A percentile compares a stretch with the other conserved stretches of the same genome.
Conservation (phyloP, 1,140 invertebrate genomes). For the Eubasilissa regina region DNA sequence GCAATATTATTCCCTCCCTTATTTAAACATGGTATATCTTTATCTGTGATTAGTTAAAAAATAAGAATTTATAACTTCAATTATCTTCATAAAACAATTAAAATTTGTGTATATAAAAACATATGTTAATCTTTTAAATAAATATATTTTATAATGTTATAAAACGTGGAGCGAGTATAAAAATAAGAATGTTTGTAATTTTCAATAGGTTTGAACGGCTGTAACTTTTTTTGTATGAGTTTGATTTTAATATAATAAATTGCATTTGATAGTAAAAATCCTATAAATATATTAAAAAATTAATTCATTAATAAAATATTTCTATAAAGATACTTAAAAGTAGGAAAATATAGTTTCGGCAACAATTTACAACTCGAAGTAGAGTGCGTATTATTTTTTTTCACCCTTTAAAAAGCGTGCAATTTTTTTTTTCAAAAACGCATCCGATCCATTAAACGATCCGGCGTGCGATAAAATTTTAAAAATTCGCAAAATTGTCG, state of each 20-base stretch:
- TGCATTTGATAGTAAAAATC: neutral
- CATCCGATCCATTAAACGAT: neutral
- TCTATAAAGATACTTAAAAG: constrained; percentile 1
- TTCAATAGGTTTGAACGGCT: neutral
- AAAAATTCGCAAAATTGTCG: constrained; percentile 53
- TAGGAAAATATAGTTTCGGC: neutral
- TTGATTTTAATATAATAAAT: neutral
- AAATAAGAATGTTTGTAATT: no score
- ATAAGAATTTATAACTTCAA: no score
- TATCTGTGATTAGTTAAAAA: no score
- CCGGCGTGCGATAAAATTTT: constrained; percentile 43
- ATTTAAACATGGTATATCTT: no score
- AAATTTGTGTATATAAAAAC: no score
- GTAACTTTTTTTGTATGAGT: neutral
- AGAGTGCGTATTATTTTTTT: constrained; percentile 59
- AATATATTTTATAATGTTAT: no score
- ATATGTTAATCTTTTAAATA: no score
- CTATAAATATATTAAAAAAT: constrained; percentile 2
- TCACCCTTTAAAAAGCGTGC: constrained; percentile 6
- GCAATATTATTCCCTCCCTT: no score
- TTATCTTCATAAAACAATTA: no score
- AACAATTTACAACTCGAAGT: neutral
- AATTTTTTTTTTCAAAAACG: constrained; percentile 3
- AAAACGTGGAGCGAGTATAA: no score
- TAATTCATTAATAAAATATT: constrained; percentile 19